Percentiles rank a stretch among this genome's conserved stretches.
These are phyloP conservation scores for Zosterops hypoxanthus DNA, from an alignment of 2,113 vertebrate genomes.

Conservation along the genomic window DNA sequence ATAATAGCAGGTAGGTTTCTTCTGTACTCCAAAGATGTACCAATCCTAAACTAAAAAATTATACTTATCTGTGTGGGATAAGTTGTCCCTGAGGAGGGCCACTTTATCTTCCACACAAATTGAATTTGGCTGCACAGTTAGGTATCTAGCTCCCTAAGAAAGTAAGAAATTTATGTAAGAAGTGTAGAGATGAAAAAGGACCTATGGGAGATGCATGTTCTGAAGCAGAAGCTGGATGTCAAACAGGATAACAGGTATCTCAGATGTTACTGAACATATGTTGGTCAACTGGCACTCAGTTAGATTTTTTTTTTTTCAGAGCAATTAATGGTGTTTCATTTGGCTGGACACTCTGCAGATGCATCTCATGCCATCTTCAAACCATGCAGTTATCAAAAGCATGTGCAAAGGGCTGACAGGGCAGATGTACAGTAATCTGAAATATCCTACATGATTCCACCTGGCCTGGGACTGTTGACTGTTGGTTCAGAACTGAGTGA, in stretches of 20 bases:
- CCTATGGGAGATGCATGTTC: neutral
- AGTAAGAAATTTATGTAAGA: neutral
- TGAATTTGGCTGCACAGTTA: neutral
- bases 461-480: neutral
- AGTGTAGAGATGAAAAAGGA: neutral
- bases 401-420: neutral
- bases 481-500: neutral
- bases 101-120: neutral
- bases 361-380: neutral
- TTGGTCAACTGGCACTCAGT: neutral
- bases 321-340: neutral
- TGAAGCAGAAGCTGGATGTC: neutral
- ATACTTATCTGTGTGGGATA: neutral
- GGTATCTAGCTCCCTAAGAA: neutral
- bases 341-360: neutral
- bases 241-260: neutral
- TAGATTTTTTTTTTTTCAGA: neutral
- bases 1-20: neutral
- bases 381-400: neutral
- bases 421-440: neutral
- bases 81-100: neutral
- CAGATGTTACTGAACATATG: neutral
- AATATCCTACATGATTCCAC: neutral
- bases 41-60: neutral
- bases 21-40: neutral